These are phyloP conservation scores for Aphidius ervi DNA, from an alignment of 1,140 invertebrate species.

Conservation along the genomic window DNA sequence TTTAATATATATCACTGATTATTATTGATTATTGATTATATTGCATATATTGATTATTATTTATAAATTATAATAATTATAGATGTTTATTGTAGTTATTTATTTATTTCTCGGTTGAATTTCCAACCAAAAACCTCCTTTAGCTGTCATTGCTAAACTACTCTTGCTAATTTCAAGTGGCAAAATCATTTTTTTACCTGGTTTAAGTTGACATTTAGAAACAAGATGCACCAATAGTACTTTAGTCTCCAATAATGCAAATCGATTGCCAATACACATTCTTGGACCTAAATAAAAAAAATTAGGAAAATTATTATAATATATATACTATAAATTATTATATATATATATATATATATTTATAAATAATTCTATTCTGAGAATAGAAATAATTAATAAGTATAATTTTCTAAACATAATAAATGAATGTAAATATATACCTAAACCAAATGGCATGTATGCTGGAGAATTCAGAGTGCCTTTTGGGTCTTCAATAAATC, in stretches of 20 bases:
- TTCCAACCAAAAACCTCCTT: constrained; percentile 26
- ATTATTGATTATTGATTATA: too few species aligned
- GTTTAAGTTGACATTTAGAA: constrained; percentile 27
- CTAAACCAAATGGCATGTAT: constrained; percentile 33
- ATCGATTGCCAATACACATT: constrained; percentile 45
- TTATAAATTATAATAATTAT: too few species aligned
- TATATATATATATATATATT: too few species aligned
- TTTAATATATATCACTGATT: too few species aligned
- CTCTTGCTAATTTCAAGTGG: constrained; percentile 21
- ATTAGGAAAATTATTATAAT: too few species aligned
- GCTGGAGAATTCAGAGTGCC: constrained; percentile 28
- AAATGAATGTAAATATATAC: too few species aligned
- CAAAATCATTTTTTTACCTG: constrained; percentile 28
- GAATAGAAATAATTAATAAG: too few species aligned
- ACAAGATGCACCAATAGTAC: constrained; percentile 34
- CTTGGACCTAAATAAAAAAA: constrained; percentile 21
- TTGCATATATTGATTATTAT: too few species aligned
- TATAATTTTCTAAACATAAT: too few species aligned
- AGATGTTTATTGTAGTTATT: background rate
- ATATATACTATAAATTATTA: too few species aligned
- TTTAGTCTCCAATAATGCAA: constrained; percentile 38
- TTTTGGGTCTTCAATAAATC: constrained; percentile 53
- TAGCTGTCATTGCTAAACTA: constrained; percentile 11
- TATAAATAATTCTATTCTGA: too few species aligned
- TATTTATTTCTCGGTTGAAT: background rate